Conservation (phyloP, 2,888 invertebrate genomes). For the Chalcosyrphus nemorum region DNA sequence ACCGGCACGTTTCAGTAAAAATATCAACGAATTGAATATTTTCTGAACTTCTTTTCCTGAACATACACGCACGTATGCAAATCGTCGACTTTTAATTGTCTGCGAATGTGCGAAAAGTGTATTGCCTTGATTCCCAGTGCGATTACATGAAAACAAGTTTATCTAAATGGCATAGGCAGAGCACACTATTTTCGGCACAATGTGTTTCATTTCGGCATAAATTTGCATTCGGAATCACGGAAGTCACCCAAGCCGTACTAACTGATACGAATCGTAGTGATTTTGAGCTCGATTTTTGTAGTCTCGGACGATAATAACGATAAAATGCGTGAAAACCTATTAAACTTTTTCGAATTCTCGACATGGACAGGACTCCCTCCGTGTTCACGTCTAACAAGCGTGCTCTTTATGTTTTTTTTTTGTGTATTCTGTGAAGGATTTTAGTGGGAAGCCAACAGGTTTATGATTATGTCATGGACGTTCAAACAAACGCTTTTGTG, state of each 20-base stretch:
- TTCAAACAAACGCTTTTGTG: too few species aligned
- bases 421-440: neutral
- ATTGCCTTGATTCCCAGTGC: neutral
- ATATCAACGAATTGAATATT: neutral
- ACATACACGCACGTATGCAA: neutral
- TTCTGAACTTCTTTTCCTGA: neutral
- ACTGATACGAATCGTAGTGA: neutral
- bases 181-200: neutral
- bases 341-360: neutral
- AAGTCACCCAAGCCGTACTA: neutral
- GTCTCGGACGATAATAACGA: neutral
- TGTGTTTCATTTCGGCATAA: neutral
- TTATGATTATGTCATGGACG: constrained; percentile 5
- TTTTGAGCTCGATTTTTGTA: neutral
- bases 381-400: neutral
- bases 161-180: neutral
- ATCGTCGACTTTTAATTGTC: neutral
- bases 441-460: neutral
- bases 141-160: neutral
- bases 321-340: neutral
- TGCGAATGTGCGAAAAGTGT: neutral
- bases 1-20: neutral
- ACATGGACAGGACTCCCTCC: neutral
- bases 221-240: constrained; percentile 8
- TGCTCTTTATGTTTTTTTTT: neutral